phyloP scores from a whole-genome alignment of 2,888 invertebrate species.

The Gymnocheta viridis region DNA sequence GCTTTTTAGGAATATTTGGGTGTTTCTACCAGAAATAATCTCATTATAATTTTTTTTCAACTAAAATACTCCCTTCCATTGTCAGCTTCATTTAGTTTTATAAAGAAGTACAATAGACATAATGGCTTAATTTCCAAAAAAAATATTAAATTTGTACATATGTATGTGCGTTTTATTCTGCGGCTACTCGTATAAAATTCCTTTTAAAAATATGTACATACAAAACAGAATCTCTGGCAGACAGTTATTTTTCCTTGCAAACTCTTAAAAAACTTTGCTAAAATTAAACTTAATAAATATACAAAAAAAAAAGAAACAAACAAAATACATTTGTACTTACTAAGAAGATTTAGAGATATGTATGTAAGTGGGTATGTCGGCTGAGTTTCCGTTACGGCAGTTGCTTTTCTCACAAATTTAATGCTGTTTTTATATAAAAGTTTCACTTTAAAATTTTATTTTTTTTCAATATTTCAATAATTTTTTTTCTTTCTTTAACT shows the following conservation, averaged over 20 bases:
- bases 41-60: too few relatives aligned
- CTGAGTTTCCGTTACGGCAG: slow-evolving; percentile 35
- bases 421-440: neutral
- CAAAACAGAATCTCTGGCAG: neutral
- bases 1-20: too few relatives aligned
- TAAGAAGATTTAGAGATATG: slow-evolving; percentile 10
- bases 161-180: neutral
- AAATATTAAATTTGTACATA: too few relatives aligned
- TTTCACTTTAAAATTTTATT: neutral
- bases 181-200: too few relatives aligned
- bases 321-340: slow-evolving; percentile 15
- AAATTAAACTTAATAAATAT: neutral
- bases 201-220: neutral
- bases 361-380: slow-evolving; percentile 24
- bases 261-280: neutral
- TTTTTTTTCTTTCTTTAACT: neutral
- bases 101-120: too few relatives aligned
- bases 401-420: neutral
- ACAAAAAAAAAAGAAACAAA: neutral
- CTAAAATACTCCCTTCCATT: too few relatives aligned
- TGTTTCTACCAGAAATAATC: too few relatives aligned
- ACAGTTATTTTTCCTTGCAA: neutral
- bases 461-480: neutral
- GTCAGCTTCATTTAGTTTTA: too few relatives aligned
- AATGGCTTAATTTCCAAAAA: too few relatives aligned